Base-by-base conservation (phyloP, 2,888 invertebrate genomes). In the Cantharis flavilabris region DNA sequence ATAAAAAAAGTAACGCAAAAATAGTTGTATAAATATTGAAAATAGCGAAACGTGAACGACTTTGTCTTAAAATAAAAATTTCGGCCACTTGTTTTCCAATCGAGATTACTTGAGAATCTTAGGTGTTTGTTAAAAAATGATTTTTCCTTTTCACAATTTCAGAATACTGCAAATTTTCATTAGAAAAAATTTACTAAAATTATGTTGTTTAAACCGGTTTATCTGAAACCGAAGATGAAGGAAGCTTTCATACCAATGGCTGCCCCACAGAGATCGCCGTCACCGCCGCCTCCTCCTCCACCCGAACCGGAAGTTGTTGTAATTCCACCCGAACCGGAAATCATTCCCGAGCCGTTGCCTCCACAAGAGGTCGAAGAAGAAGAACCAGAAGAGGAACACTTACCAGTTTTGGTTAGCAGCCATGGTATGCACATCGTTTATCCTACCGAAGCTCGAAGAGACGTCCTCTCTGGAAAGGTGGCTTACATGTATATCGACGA, bases 401-500 rank as follows among this genome's bases (percentile, higher is more conserved):
- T 86, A 16, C 86, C 87, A 11, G 81, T 87, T 78, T 76, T 87
- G 70, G 85, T 86, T 23, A 83, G 83, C 72, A 85, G 85, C 74
- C 72, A 92, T 83, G 93, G 94, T 3, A 87, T 94, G 28, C 94
- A 94, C 84, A 93, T 93, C 3, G 94, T 95, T 2, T 92, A 94
- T 4, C 95, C 95, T 0, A 90, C 93, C 69, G 94, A 95, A 87
- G 94, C 94, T 0, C 93, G 94, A 76, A 91, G 94, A 28, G 92
- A 93, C 26, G 94, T 95, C 0, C 88, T 95, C 13, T 92, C 94
- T 0, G 95, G 95, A 7, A 91, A 93, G 88, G 92, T 94, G 0
- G 91, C 94, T 3, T 95, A 94, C 84, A 93, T 94, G 9, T 91
- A 95, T 13, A 90, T 95, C 0, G 94, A 95, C 82, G 94, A 95